Percentiles rank a stretch among this genome's conserved stretches.
These are phyloP conservation scores for Odontomachus brunneus DNA, from an alignment of 1,140 invertebrate species.

Conservation along the genomic window DNA sequence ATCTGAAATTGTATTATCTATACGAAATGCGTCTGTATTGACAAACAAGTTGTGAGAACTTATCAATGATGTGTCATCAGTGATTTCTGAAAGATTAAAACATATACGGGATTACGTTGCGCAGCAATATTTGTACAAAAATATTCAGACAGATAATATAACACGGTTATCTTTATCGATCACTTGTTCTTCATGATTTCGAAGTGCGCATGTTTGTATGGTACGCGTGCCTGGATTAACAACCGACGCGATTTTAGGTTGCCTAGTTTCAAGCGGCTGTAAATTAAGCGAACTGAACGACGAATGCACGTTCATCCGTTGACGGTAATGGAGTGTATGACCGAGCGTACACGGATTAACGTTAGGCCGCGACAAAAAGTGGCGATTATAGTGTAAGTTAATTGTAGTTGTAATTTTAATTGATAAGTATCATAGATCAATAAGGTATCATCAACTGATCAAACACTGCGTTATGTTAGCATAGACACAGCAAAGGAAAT, in stretches of 20 bases:
- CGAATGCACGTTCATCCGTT: background rate
- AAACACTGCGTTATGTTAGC: background rate
- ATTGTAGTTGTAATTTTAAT: background rate
- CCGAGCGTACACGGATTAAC: background rate
- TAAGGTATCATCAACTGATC: background rate
- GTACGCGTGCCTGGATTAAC: background rate
- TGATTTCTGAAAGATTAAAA: constrained; percentile 5
- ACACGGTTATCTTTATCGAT: background rate
- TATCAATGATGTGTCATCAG: constrained; percentile 43
- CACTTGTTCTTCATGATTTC: background rate
- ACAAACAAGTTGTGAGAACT: constrained; percentile 4
- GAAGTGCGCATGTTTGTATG: background rate
- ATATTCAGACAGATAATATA: background rate
- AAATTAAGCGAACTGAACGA: background rate
- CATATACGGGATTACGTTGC: too few relatives aligned
- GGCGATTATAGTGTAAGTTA: background rate
- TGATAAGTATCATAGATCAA: background rate
- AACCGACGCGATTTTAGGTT: too few relatives aligned
- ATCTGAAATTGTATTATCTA: too few relatives aligned
- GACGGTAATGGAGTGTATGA: background rate
- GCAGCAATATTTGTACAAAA: background rate
- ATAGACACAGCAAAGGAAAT: background rate
- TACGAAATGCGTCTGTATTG: background rate
- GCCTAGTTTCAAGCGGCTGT: background rate
- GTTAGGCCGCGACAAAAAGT: background rate